A percentile compares a stretch with the other conserved stretches of the same genome.
These are phyloP conservation scores for Acrocephalus kingi DNA, from an alignment of 2,113 vertebrate species.

Conservation along the genomic window DNA sequence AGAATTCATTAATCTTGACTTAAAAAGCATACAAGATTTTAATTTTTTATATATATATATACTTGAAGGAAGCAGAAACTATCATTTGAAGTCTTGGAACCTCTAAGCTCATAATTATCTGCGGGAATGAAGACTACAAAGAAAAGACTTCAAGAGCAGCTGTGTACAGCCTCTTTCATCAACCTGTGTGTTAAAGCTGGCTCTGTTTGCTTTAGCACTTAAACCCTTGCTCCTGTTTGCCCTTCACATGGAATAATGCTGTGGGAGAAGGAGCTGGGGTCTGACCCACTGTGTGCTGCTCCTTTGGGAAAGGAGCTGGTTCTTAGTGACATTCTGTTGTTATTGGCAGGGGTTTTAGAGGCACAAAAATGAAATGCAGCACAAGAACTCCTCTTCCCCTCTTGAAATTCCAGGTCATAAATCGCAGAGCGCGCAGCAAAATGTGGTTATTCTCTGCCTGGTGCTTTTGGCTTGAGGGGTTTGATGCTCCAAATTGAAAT, in stretches of 20 bases:
- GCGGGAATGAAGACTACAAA: neutral
- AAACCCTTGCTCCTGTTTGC: slow-evolving; percentile 19
- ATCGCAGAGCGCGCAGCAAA: fast-evolving
- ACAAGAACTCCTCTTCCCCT: neutral
- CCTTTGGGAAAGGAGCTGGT: neutral
- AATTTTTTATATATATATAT: neutral
- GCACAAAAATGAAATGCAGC: neutral
- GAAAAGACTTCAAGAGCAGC: neutral
- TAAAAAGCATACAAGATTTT: neutral
- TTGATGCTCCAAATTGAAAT: neutral
- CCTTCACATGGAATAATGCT: neutral
- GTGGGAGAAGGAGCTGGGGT: neutral
- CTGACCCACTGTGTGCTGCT: neutral
- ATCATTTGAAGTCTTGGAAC: neutral
- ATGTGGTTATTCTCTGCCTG: neutral
- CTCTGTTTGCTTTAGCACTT: slow-evolving; percentile 1
- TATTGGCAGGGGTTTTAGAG: neutral
- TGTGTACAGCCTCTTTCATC: neutral
- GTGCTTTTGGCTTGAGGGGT: slow-evolving; percentile 8
- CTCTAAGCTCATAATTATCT: neutral
- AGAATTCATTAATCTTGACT: neutral
- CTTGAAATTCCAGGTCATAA: neutral
- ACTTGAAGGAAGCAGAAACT: neutral
- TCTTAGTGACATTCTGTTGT: neutral
- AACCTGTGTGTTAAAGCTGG: neutral